phyloP scores from a whole-genome alignment of 2,888 invertebrate genomes.

The Xanthia icteritia region DNA sequence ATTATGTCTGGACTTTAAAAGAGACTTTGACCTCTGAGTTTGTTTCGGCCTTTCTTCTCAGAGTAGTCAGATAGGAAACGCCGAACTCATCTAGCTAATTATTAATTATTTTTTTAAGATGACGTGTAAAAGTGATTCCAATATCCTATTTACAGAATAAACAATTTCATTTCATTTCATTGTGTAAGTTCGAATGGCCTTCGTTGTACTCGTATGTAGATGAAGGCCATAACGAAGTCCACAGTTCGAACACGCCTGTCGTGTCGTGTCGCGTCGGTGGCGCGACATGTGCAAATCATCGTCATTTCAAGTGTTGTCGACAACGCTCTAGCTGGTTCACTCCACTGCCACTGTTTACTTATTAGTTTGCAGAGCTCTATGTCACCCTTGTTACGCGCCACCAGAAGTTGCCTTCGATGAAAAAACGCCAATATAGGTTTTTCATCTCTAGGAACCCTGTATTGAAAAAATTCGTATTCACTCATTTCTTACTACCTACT shows the following conservation, averaged over 20 bases:
- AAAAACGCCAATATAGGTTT: not conserved
- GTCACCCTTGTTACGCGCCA: not conserved
- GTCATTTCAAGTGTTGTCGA: not conserved
- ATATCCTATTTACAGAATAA: too few relatives aligned
- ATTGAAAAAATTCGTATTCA: not conserved
- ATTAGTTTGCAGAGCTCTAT: not conserved
- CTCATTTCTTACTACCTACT: not conserved
- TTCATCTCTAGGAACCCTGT: not conserved
- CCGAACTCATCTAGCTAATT: too few relatives aligned
- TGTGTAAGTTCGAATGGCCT: not conserved
- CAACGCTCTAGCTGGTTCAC: not conserved
- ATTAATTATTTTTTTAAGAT: too few relatives aligned
- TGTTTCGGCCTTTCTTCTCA: too few relatives aligned
- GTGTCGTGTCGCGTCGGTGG: not conserved
- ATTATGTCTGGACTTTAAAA: too few relatives aligned
- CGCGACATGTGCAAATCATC: not conserved
- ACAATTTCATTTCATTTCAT: too few relatives aligned
- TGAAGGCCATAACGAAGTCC: not conserved
- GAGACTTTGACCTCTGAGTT: too few relatives aligned
- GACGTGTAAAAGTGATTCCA: too few relatives aligned
- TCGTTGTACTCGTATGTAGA: not conserved
- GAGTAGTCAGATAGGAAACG: too few relatives aligned
- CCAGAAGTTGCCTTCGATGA: not conserved
- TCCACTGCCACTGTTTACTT: not conserved
- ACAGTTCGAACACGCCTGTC: not conserved